Evolutionary conservation across 2,888 invertebrate genomes (phyloP).

Genomic region (Matsumyia berberina): DNA sequence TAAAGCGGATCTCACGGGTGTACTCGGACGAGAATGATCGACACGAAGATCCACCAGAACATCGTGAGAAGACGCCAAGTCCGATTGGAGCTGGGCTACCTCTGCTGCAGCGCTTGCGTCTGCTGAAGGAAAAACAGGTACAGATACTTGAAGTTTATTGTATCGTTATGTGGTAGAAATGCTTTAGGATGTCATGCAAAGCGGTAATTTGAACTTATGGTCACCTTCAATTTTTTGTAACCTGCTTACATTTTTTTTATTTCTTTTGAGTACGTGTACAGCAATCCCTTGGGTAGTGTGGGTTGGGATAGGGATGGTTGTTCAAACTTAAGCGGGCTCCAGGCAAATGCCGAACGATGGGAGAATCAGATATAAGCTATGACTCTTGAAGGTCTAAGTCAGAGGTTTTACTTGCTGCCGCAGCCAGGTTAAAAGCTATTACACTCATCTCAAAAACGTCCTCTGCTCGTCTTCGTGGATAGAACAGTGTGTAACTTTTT

Average conservation of each 20-base stretch:
- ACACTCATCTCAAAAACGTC: too few relatives aligned
- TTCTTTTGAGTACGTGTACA: slow-evolving; percentile 23
- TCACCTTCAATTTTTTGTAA: slow-evolving; percentile 53
- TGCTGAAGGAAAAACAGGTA: slow-evolving; percentile 94
- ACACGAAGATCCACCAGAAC: slow-evolving; percentile 85
- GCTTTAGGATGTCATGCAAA: slow-evolving; percentile 64
- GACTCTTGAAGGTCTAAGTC: too few relatives aligned
- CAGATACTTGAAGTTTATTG: slow-evolving; percentile 76
- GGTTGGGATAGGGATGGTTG: too few relatives aligned
- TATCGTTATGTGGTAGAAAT: slow-evolving; percentile 48
- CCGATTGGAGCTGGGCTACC: slow-evolving; percentile 94
- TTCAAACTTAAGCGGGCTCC: too few relatives aligned
- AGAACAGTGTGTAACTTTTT: too few relatives aligned
- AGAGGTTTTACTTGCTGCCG: too few relatives aligned
- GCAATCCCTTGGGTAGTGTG: slow-evolving; percentile 36
- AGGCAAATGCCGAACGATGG: too few relatives aligned
- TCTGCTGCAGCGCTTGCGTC: slow-evolving; percentile 89
- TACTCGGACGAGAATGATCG: slow-evolving; percentile 89
- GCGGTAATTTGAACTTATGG: slow-evolving; percentile 56
- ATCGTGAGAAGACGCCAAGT: slow-evolving; percentile 86
- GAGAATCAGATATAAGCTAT: too few relatives aligned
- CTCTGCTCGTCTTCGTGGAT: too few relatives aligned
- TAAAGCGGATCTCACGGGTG: slow-evolving; percentile 90
- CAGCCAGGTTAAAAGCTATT: too few relatives aligned
- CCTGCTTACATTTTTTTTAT: slow-evolving; percentile 51